Evolutionary conservation across 2,888 invertebrate species (phyloP), one percentile per base, ranked within the genome.

Genomic region (Callinectes sapidus): DNA sequence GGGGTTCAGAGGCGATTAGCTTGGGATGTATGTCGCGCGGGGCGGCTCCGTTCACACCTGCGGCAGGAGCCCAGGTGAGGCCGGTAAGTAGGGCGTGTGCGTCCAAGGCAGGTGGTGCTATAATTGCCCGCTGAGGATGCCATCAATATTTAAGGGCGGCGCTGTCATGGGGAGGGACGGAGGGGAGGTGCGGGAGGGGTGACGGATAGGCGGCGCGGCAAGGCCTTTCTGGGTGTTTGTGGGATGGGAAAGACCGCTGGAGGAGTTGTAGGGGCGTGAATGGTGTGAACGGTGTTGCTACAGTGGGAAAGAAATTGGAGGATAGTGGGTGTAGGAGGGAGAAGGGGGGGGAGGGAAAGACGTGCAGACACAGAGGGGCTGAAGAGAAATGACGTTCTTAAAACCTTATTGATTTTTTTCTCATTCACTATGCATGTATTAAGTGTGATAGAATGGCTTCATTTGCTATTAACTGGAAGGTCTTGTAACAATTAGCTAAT

Each of bases 1-100:
- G 66, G 66, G 66, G 66, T 66, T 35, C 48, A 87, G 39, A 28
- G 42, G 35, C 71, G 35, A 48, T 87, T 91, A 87, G 61, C 32
- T 87, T 16, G 55, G 39, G 32, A 87, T 61, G 66, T 87, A 91
- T 87, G 87, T 87, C 86, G 35, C n/a, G 35, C 81, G 81, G 81
- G 81, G 81, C 81, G 81, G 81, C 81, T 81, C 81, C 81, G 81
- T 81, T 81, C 81, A 35, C 81, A 81, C 81, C 81, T 81, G 81
- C 81, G 81, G 81, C 81, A 81, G 81, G 81, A 81, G 81, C 81
- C 18, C 81, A 81, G 81, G 81, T 54, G 55, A 32, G 61, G 90
- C 28, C 86, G 39, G 81, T 81, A 81, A 81, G 81, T 81, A 81
- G 81, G 81, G 81, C 81, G 81, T 81, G 81, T 81, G 81, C n/a